Percentiles rank a stretch among this genome's conserved stretches.
Conservation (phyloP, 2,113 vertebrate genomes). For the Osmerus eperlanus region DNA sequence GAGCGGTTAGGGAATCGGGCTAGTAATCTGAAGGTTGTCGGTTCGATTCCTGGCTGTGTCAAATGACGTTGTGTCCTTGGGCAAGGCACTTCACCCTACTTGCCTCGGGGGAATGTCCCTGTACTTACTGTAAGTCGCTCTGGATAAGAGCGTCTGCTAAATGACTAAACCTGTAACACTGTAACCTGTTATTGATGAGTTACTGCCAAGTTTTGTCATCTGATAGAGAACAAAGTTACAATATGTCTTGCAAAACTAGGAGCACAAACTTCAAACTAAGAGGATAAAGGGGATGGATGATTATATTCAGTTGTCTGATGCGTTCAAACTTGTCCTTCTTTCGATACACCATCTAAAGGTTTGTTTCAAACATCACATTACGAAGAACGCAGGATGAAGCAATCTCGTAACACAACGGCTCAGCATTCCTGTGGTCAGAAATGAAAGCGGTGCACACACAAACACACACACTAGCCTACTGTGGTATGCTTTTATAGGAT, state of each 20-base stretch:
- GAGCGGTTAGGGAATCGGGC: too few species aligned
- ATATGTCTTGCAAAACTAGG: conserved; percentile 5
- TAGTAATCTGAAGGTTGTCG: too few species aligned
- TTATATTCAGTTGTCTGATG: not conserved
- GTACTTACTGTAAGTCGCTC: too few species aligned
- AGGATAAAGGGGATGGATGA: not conserved
- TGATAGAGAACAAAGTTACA: not conserved
- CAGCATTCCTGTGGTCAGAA: not conserved
- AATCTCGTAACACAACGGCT: too few species aligned
- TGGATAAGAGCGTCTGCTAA: too few species aligned
- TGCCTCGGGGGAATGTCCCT: too few species aligned
- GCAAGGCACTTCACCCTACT: too few species aligned
- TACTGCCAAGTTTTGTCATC: conserved; percentile 30
- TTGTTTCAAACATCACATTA: not conserved
- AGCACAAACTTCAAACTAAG: not conserved
- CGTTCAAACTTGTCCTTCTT: conserved; percentile 10
- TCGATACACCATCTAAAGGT: not conserved
- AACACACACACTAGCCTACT: not conserved
- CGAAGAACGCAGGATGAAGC: not conserved
- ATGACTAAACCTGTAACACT: not conserved
- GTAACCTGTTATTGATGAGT: conserved; percentile 38
- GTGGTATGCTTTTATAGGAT: not conserved
- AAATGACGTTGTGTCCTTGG: too few species aligned
- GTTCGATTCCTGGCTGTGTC: too few species aligned
- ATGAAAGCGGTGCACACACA: not conserved